phyloP scores from a whole-genome alignment of 2,797 vertebrate species.

The Spinibarbus caldwelli region DNA sequence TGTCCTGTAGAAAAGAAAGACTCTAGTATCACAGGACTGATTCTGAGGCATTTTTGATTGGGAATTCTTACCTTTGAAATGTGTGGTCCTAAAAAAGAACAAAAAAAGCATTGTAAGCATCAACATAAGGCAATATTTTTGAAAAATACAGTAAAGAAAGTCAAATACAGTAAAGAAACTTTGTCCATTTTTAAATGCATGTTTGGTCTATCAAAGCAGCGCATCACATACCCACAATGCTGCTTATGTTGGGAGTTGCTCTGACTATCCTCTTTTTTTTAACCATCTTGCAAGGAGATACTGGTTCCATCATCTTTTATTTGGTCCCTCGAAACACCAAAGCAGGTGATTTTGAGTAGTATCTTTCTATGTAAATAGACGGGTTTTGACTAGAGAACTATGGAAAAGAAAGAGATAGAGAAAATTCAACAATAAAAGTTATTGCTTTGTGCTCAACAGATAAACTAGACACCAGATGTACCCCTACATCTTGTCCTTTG shows the following conservation, averaged over 20 bases:
- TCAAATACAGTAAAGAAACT: too few species aligned
- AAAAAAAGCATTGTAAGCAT: not conserved
- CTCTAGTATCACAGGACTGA: not conserved
- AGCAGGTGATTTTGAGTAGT: slow-evolving; percentile 74
- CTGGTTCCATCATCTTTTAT: slow-evolving; percentile 84
- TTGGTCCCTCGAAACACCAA: slow-evolving; percentile 82
- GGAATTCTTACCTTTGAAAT: slow-evolving; percentile 54
- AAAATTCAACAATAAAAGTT: slow-evolving; percentile 78
- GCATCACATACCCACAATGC: slow-evolving; percentile 20
- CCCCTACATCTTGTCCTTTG: slow-evolving; percentile 88
- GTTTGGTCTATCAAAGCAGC: not conserved
- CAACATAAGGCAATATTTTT: not conserved
- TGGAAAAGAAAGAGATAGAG: slow-evolving; percentile 39
- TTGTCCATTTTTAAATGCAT: not conserved
- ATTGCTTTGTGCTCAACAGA: not conserved
- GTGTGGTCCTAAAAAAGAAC: slow-evolving; percentile 47
- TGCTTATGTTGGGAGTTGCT: slow-evolving; percentile 53
- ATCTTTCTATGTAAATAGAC: slow-evolving; percentile 80
- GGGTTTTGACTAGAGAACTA: slow-evolving; percentile 80
- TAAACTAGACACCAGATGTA: slow-evolving; percentile 67
- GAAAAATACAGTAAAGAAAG: not conserved
- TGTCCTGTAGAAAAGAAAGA: slow-evolving; percentile 38
- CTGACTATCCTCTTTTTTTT: slow-evolving; percentile 85
- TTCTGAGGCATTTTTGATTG: not conserved
- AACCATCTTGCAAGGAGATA: slow-evolving; percentile 76